A percentile compares a stretch with the other conserved stretches of the same genome.
Evolutionary conservation across 2,797 vertebrate species (phyloP).

Genomic region (Taenioides sp.): DNA sequence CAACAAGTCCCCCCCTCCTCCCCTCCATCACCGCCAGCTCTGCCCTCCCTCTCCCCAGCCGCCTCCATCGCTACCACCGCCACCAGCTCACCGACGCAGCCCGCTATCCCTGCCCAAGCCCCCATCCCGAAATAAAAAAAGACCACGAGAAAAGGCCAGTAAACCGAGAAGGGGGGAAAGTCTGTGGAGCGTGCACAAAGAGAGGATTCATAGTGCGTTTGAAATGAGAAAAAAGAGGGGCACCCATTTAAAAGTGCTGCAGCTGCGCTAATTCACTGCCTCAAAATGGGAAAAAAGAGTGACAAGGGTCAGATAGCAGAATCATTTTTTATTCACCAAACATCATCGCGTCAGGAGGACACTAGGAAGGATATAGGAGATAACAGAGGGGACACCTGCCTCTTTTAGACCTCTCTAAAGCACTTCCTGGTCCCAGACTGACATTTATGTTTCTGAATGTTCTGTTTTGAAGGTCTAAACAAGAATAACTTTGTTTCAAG

Average conservation of each 20-base stretch:
- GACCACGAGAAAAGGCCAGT: constrained; percentile 66
- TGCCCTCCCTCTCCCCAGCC: constrained; percentile 27
- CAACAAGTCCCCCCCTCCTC: constrained; percentile 67
- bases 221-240: constrained; percentile 74
- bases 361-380: constrained; percentile 25
- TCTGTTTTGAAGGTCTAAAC: background rate
- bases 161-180: constrained; percentile 64
- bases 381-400: constrained; percentile 58
- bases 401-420: background rate
- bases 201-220: constrained; percentile 78
- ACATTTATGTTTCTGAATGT: constrained; percentile 12
- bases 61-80: constrained; percentile 59
- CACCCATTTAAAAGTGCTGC: constrained; percentile 82
- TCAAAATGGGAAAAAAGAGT: constrained; percentile 73
- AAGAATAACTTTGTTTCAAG: background rate
- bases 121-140: constrained; percentile 62
- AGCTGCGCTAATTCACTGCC: constrained; percentile 85
- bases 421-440: background rate
- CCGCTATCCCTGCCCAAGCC: constrained; percentile 66
- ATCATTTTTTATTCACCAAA: constrained; percentile 77
- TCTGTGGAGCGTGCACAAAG: constrained; percentile 79
- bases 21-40: constrained; percentile 2
- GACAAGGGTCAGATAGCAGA: constrained; percentile 76
- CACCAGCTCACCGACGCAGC: constrained; percentile 68
- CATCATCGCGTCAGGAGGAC: constrained; percentile 48